phyloP scores from a whole-genome alignment of 2,113 vertebrate genomes.

The Aptenodytes forsteri region DNA sequence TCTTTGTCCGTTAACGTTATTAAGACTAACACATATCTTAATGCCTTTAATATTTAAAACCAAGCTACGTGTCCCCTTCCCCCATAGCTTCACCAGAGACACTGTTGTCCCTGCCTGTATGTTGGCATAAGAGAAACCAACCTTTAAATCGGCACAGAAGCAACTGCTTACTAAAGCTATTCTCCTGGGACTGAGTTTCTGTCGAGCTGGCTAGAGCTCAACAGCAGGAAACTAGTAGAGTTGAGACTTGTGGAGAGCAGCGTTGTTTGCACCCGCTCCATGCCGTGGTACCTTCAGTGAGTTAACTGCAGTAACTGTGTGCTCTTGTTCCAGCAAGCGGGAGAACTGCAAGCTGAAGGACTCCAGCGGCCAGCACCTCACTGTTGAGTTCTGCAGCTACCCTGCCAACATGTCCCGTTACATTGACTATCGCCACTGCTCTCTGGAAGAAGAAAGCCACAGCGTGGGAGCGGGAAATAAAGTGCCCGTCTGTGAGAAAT shows the following conservation, averaged over 20 bases:
- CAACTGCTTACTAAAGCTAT: background rate
- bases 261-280: accelerated
- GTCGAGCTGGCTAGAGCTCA: background rate
- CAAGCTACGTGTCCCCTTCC: background rate
- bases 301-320: background rate
- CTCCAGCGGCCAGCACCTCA: conserved; percentile 63
- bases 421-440: conserved; percentile 83
- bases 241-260: background rate
- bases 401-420: conserved; percentile 70
- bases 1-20: background rate
- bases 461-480: background rate
- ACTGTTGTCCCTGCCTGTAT: background rate
- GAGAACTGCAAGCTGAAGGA: conserved; percentile 79
- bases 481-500: conserved; percentile 77
- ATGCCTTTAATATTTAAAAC: background rate
- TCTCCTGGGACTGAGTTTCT: background rate
- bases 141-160: background rate
- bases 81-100: background rate
- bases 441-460: background rate
- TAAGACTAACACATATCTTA: background rate
- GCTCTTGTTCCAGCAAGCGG: conserved; percentile 75
- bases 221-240: background rate
- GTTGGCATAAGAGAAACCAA: background rate
- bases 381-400: conserved; percentile 84
- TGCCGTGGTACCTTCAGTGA: accelerated